phyloP scores from a whole-genome alignment of 2,113 vertebrate genomes.

The Columba janthina region DNA sequence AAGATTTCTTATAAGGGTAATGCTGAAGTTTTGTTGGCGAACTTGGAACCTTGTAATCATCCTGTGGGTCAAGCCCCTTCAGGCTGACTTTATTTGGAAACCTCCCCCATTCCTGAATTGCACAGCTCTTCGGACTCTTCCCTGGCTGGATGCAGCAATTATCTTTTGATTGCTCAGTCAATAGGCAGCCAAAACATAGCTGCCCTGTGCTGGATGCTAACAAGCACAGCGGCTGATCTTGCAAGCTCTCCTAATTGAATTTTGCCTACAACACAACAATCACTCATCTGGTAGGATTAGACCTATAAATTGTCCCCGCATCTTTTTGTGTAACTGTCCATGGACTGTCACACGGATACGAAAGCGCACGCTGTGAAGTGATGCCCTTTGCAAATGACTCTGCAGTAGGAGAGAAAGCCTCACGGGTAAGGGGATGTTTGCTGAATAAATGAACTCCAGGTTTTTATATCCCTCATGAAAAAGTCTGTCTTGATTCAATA shows the following conservation, averaged over 20 bases:
- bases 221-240: neutral
- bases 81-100: neutral
- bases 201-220: slow-evolving; percentile 20
- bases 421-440: neutral
- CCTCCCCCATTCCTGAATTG: neutral
- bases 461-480: neutral
- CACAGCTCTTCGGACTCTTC: neutral
- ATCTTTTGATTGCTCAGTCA: neutral
- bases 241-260: slow-evolving; percentile 14
- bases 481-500: neutral
- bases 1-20: neutral
- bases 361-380: neutral
- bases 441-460: neutral
- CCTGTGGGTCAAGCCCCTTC: neutral
- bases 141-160: neutral
- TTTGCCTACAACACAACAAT: neutral
- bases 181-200: neutral
- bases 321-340: neutral
- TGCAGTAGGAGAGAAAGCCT: neutral
- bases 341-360: neutral
- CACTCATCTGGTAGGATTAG: neutral
- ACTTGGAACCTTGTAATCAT: neutral
- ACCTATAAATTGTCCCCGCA: neutral
- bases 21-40: neutral
- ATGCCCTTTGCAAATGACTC: neutral